Conservation (phyloP, 2,113 vertebrate species). For the Cichladusa arquata region DNA sequence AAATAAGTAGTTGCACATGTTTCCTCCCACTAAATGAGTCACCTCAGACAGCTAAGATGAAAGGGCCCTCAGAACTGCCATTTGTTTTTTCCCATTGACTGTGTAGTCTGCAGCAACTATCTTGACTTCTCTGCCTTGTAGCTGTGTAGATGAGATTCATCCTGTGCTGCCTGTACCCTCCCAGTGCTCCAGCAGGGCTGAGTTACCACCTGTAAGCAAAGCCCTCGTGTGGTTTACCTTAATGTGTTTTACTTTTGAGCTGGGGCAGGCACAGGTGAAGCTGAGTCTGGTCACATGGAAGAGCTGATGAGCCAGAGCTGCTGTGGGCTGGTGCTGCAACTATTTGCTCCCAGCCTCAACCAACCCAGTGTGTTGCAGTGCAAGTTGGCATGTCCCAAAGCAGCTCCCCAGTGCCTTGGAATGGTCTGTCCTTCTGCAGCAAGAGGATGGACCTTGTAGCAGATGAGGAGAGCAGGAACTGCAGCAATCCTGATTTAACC, state of each 20-base stretch:
- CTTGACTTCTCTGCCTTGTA: neutral
- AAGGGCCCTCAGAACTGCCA: neutral
- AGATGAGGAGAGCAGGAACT: neutral
- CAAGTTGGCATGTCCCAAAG: neutral
- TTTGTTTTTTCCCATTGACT: neutral
- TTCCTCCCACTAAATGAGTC: neutral
- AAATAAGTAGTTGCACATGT: neutral
- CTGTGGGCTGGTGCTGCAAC: neutral
- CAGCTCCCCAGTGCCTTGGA: neutral
- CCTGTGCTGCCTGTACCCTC: neutral
- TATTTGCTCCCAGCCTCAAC: neutral
- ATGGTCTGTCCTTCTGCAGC: neutral
- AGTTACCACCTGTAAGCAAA: neutral
- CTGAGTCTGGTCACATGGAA: neutral
- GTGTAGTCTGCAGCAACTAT: accelerated
- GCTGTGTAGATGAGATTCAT: neutral
- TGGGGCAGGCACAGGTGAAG: neutral
- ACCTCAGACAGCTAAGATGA: neutral
- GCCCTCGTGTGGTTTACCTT: neutral
- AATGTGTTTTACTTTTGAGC: neutral
- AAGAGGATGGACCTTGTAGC: neutral
- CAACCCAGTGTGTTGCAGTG: accelerated
- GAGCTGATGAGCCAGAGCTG: neutral
- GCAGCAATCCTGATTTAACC: neutral
- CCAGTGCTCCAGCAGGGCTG: neutral